A percentile compares a stretch with the other conserved stretches of the same genome.
These are phyloP conservation scores for Enteromius fasciolatus DNA, from an alignment of 2,797 vertebrate genomes.

Conservation along the genomic window DNA sequence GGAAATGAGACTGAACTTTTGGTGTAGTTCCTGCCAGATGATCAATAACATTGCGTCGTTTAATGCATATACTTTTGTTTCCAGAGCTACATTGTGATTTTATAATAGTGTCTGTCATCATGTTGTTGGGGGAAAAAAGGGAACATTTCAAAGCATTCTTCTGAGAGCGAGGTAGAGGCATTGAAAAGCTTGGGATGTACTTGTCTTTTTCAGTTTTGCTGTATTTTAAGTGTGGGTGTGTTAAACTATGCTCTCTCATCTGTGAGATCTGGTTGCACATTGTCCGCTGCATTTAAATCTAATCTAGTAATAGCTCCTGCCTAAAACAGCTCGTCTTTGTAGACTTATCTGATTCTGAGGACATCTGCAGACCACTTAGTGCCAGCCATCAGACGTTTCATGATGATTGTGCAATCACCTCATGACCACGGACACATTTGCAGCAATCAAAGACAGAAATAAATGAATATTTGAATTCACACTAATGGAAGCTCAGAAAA, in stretches of 20 bases:
- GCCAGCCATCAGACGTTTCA: background rate
- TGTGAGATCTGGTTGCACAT: background rate
- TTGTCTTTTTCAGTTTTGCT: background rate
- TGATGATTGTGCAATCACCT: conserved; percentile 8
- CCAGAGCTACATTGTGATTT: conserved; percentile 11
- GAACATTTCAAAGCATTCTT: conserved; percentile 28
- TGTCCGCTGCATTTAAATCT: background rate
- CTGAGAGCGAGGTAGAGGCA: conserved; percentile 1
- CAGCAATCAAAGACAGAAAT: background rate
- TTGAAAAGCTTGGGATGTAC: conserved; percentile 19
- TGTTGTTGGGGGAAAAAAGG: background rate
- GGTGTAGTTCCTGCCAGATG: background rate
- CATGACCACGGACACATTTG: background rate
- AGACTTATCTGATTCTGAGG: conserved; percentile 7
- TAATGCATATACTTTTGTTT: conserved; percentile 26
- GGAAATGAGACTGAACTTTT: conserved; percentile 30
- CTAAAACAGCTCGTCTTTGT: background rate
- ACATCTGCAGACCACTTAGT: conserved; percentile 14
- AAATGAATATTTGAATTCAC: background rate
- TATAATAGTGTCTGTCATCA: conserved; percentile 12
- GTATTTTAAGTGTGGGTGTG: conserved; percentile 15
- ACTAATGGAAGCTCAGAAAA: background rate
- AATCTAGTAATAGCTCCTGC: conserved; percentile 4
- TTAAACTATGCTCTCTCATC: conserved; percentile 11
- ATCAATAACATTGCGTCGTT: conserved; percentile 18